A percentile compares a stretch with the other conserved stretches of the same genome.
phyloP scores from a whole-genome alignment of 2,797 vertebrate species.

The Pseudochaenichthys georgianus region DNA sequence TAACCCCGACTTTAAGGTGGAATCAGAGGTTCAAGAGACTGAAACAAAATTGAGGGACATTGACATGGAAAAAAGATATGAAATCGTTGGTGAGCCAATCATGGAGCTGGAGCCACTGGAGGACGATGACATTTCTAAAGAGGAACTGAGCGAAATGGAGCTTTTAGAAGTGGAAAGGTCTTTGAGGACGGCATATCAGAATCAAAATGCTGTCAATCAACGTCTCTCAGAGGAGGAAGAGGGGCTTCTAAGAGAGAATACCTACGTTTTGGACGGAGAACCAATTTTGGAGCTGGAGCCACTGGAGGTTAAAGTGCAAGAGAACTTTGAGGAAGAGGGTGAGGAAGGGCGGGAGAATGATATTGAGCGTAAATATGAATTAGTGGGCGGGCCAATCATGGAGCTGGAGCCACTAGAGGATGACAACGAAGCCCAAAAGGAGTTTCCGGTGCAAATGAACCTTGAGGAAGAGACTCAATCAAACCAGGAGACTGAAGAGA shows the following conservation, averaged over 20 bases:
- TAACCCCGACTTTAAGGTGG: not conserved
- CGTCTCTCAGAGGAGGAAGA: constrained; percentile 19
- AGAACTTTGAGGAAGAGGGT: constrained; percentile 9
- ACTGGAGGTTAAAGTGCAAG: no score
- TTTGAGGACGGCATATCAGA: constrained; percentile 3
- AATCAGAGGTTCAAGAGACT: not conserved
- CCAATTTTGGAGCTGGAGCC: constrained; percentile 19
- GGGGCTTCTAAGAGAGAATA: not conserved
- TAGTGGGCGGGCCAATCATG: no score
- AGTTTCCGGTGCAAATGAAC: constrained; percentile 20
- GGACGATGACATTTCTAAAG: not conserved
- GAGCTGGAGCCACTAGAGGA: constrained; percentile 20
- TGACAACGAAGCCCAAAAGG: not conserved
- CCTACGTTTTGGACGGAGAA: not conserved
- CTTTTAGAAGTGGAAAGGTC: not conserved
- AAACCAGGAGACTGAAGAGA: not conserved
- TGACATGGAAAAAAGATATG: no score
- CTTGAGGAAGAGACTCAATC: not conserved
- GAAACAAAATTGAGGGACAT: no score
- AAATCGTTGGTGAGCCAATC: not conserved
- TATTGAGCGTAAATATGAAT: no score
- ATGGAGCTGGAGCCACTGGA: constrained; percentile 17
- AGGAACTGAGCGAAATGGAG: not conserved
- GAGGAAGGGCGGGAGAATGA: no score
- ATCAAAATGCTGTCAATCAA: not conserved